Conservation (phyloP, 2,113 vertebrate genomes). For the Oophaga pumilio region DNA sequence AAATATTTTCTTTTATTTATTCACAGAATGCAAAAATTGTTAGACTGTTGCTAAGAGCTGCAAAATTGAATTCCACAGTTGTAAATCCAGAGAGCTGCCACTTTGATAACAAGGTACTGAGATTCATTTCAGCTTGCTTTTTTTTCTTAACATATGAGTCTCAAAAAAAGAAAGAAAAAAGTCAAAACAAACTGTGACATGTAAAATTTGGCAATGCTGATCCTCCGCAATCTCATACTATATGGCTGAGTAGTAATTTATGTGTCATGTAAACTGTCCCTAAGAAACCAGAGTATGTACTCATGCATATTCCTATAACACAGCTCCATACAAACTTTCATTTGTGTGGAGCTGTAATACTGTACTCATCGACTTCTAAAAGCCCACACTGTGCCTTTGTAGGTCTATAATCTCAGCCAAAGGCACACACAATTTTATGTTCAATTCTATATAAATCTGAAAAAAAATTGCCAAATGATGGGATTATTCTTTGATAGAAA, state of each 20-base stretch:
- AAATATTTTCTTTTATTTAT: slow-evolving; percentile 22
- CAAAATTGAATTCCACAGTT: not conserved
- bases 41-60: slow-evolving; percentile 12
- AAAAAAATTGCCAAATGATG: no score
- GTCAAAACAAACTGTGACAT: not conserved
- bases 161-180: not conserved
- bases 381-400: no score
- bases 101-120: not conserved
- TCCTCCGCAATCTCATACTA: not conserved
- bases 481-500: no score
- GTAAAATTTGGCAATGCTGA: not conserved
- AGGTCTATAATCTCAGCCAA: no score
- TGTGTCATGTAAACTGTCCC: not conserved
- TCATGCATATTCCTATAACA: not conserved
- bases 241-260: not conserved
- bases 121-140: not conserved
- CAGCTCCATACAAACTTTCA: not conserved
- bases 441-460: no score
- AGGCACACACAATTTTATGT: no score
- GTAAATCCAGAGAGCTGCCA: not conserved
- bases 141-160: not conserved
- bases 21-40: not conserved
- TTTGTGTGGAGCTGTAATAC: no score
- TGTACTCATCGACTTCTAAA: no score
- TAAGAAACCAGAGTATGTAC: not conserved